Conservation (phyloP, 1,140 invertebrate genomes). For the Caerostris extrusa region DNA sequence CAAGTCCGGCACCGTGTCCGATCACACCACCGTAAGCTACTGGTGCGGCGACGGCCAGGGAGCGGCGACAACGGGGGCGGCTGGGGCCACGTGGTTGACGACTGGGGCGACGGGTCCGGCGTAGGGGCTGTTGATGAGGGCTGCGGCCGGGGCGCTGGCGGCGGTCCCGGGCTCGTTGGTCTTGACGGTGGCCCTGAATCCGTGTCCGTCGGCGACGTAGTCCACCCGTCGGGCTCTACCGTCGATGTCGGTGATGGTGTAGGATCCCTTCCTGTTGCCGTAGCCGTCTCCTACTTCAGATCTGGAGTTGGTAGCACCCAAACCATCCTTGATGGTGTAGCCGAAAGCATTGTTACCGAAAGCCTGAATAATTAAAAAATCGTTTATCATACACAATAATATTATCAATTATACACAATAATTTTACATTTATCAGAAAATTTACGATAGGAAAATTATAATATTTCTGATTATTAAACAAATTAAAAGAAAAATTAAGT, state of each 20-base stretch:
- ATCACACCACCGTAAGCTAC: not conserved
- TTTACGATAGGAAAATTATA: fast-evolving
- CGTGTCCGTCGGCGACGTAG: constrained; percentile 10
- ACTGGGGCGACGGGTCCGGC: constrained; percentile 12
- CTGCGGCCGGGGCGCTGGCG: not conserved
- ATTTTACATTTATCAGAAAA: no score
- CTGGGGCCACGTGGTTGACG: not conserved
- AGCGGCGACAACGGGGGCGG: not conserved
- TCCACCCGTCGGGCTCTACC: constrained; percentile 4
- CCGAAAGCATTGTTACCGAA: constrained; percentile 70
- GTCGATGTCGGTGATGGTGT: not conserved
- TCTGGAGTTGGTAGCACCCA: constrained; percentile 78
- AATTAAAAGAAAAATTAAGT: not conserved
- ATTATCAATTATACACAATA: no score
- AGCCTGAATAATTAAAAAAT: not conserved
- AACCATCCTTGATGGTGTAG: constrained; percentile 78
- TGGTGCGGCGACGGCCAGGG: not conserved
- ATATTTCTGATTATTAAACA: not conserved
- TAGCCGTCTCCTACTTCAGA: constrained; percentile 78
- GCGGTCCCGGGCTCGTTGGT: constrained; percentile 3
- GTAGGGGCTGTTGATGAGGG: not conserved
- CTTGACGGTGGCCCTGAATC: not conserved
- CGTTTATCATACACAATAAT: not conserved
- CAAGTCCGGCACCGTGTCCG: not conserved
- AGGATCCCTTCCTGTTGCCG: constrained; percentile 71